Percentiles rank a stretch among this genome's conserved stretches.
Evolutionary conservation across 2,888 invertebrate species (phyloP).

Genomic region (Tetranychus truncatus): DNA sequence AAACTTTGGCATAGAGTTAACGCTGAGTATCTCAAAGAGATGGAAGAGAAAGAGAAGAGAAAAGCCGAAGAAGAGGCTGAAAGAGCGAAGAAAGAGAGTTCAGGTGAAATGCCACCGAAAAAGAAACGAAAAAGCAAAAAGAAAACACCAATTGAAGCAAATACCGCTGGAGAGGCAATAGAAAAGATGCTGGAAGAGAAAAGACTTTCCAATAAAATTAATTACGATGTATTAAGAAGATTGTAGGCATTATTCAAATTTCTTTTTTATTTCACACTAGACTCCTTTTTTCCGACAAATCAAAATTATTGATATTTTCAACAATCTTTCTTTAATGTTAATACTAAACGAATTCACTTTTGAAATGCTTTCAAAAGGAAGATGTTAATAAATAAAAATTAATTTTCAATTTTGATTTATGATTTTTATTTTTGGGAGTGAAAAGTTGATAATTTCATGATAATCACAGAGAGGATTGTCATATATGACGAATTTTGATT

Average conservation of each 20-base stretch:
- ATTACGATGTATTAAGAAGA: conserved; percentile 83
- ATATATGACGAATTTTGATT: background rate
- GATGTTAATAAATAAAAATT: no score
- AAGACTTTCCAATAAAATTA: conserved; percentile 86
- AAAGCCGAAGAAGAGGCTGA: conserved; percentile 27
- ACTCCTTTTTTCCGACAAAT: no score
- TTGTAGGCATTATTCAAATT: conserved; percentile 32
- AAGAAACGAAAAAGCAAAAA: conserved; percentile 28
- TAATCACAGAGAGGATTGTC: no score
- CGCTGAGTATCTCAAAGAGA: conserved; percentile 63
- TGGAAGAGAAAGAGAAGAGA: conserved; percentile 50
- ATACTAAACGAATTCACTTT: no score
- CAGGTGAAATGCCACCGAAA: conserved; percentile 25
- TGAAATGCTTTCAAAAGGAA: no score
- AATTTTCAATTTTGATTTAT: no score
- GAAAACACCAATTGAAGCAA: conserved; percentile 30
- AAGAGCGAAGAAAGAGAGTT: conserved; percentile 25
- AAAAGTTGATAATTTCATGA: background rate
- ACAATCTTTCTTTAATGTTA: no score
- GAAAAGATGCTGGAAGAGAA: conserved; percentile 90
- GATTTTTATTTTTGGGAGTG: background rate
- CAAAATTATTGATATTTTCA: no score
- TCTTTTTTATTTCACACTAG: no score
- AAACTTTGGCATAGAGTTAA: conserved; percentile 71
- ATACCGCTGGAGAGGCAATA: conserved; percentile 60